A percentile compares a stretch with the other conserved stretches of the same genome.
These are phyloP conservation scores for Idaea biselata DNA, from an alignment of 2,888 invertebrate genomes.

Conservation along the genomic window DNA sequence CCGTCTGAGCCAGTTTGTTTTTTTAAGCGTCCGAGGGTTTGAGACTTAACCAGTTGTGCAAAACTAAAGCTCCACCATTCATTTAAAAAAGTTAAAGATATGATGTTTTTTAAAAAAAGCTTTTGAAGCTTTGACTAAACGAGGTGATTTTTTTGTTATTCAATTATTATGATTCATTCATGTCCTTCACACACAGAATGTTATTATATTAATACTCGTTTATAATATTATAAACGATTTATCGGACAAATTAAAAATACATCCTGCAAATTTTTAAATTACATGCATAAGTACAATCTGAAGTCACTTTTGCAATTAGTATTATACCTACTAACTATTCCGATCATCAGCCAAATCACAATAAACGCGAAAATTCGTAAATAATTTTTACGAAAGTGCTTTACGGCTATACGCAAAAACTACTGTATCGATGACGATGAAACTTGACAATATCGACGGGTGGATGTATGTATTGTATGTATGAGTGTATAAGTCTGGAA, in stretches of 20 bases:
- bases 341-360: too few relatives aligned
- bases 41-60: conserved; percentile 27
- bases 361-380: too few relatives aligned
- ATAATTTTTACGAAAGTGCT: too few relatives aligned
- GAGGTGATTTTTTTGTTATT: background rate
- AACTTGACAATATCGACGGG: too few relatives aligned
- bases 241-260: too few relatives aligned
- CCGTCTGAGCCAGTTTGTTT: conserved; percentile 59
- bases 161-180: background rate
- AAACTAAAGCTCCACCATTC: conserved; percentile 16
- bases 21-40: conserved; percentile 37
- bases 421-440: too few relatives aligned
- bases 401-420: too few relatives aligned
- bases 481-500: background rate
- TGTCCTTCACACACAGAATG: background rate
- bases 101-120: background rate
- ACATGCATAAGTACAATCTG: too few relatives aligned
- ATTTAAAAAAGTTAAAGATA: background rate
- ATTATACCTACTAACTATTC: too few relatives aligned
- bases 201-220: background rate
- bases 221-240: too few relatives aligned
- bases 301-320: too few relatives aligned
- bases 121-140: background rate
- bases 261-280: too few relatives aligned
- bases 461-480: background rate